phyloP scores from a whole-genome alignment of 1,140 invertebrate species.

The Proales similis region DNA sequence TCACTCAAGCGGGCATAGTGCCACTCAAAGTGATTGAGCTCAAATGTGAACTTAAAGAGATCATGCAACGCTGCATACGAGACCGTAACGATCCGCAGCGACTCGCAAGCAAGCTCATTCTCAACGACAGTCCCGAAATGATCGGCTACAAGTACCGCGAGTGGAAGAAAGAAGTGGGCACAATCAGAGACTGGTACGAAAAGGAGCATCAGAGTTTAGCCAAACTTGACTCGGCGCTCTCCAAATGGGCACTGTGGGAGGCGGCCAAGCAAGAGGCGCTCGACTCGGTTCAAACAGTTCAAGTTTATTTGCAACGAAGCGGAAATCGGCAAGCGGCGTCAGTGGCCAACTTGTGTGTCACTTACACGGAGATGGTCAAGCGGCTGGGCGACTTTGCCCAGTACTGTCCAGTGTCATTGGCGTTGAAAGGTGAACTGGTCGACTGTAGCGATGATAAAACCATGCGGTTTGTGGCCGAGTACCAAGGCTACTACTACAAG shows the following conservation, averaged over 20 bases:
- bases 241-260: constrained; percentile 53
- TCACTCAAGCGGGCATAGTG: constrained; percentile 50
- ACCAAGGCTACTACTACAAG: constrained; percentile 44
- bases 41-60: constrained; percentile 46
- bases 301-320: constrained; percentile 29
- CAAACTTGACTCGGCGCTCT: constrained; percentile 43
- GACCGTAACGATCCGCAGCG: constrained; percentile 43
- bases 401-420: constrained; percentile 53
- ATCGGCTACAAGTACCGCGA: constrained; percentile 45
- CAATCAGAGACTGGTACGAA: constrained; percentile 48
- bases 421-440: constrained; percentile 47
- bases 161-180: constrained; percentile 43
- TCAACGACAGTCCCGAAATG: constrained; percentile 49
- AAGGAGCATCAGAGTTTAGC: constrained; percentile 48
- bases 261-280: constrained; percentile 16
- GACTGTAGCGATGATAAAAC: constrained; percentile 46
- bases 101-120: constrained; percentile 41
- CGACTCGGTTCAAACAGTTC: constrained; percentile 3
- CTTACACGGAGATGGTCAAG: constrained; percentile 47
- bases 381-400: constrained; percentile 50
- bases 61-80: constrained; percentile 47
- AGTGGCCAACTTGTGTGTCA: constrained; percentile 50
- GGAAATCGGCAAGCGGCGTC: constrained; percentile 44
- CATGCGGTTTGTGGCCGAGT: constrained; percentile 51
- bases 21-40: constrained; percentile 50